phyloP scores from a whole-genome alignment of 2,888 invertebrate genomes.

The Bruchidius siliquastri region DNA sequence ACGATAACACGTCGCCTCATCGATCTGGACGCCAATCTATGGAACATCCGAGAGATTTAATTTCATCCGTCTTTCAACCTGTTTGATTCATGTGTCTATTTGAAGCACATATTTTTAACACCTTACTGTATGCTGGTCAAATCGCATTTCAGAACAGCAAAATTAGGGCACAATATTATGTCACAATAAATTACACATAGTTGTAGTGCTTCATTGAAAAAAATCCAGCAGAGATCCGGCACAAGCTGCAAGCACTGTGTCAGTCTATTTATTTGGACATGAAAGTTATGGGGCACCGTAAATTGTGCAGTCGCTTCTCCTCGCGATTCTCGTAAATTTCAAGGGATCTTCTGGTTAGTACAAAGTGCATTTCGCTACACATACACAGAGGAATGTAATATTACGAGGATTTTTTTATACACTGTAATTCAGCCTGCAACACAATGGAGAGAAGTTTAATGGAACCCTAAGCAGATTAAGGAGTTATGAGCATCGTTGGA shows the following conservation, averaged over 20 bases:
- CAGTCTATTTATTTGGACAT: neutral
- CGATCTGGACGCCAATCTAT: too few species aligned
- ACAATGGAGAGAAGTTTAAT: too few species aligned
- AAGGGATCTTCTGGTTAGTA: neutral
- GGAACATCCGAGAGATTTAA: too few species aligned
- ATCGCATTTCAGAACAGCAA: neutral
- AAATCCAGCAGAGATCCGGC: neutral
- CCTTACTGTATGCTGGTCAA: neutral
- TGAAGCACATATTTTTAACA: neutral
- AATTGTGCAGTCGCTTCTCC: neutral
- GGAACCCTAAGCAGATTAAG: too few species aligned
- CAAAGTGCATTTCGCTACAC: neutral
- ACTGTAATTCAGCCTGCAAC: too few species aligned
- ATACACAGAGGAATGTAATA: neutral
- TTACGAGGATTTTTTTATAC: neutral
- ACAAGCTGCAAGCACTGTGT: neutral
- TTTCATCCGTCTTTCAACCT: too few species aligned
- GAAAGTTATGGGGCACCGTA: neutral
- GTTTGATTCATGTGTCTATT: neutral
- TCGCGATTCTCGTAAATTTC: neutral
- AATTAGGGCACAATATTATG: neutral
- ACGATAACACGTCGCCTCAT: too few species aligned
- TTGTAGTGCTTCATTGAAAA: neutral
- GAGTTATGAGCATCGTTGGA: too few species aligned
- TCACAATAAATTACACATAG: neutral